Conservation (phyloP, 1,140 invertebrate species). For the Drosophila takahashii region DNA sequence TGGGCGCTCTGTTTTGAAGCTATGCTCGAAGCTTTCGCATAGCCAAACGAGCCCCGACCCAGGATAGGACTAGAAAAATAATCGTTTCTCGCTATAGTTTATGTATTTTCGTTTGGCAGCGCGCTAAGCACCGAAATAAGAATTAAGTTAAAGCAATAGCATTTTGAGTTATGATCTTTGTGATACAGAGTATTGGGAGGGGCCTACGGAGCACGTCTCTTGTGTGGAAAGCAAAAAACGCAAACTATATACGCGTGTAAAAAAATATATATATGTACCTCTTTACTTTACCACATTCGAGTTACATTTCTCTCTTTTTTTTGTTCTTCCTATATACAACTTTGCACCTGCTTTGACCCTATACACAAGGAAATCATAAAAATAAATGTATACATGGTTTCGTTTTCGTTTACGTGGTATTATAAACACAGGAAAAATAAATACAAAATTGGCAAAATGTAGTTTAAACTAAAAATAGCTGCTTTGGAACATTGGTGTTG, state of each 20-base stretch:
- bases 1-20: slow-evolving; percentile 62
- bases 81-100: slow-evolving; percentile 30
- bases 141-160: slow-evolving; percentile 30
- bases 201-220: slow-evolving; percentile 9
- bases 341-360: slow-evolving; percentile 43
- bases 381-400: slow-evolving; percentile 41
- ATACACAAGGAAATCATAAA: slow-evolving; percentile 46
- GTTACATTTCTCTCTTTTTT: slow-evolving; percentile 30
- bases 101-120: slow-evolving; percentile 35
- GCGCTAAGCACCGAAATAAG: slow-evolving; percentile 48
- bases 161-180: slow-evolving; percentile 38
- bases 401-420: slow-evolving; percentile 47
- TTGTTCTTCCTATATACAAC: slow-evolving; percentile 54
- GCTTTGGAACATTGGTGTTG: slow-evolving; percentile 58
- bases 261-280: slow-evolving; percentile 74
- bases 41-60: slow-evolving; percentile 68
- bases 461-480: slow-evolving; percentile 56
- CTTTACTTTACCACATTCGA: slow-evolving; percentile 53
- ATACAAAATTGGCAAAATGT: slow-evolving; percentile 77
- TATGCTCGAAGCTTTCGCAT: slow-evolving; percentile 56
- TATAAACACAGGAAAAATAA: slow-evolving; percentile 65
- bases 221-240: slow-evolving; percentile 53
- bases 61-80: slow-evolving; percentile 65
- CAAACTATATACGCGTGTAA: slow-evolving; percentile 65
- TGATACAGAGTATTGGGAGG: slow-evolving; percentile 26